Conservation (phyloP, 64 coral and sea anemone genomes). For the Astreopora myriophthalma region DNA sequence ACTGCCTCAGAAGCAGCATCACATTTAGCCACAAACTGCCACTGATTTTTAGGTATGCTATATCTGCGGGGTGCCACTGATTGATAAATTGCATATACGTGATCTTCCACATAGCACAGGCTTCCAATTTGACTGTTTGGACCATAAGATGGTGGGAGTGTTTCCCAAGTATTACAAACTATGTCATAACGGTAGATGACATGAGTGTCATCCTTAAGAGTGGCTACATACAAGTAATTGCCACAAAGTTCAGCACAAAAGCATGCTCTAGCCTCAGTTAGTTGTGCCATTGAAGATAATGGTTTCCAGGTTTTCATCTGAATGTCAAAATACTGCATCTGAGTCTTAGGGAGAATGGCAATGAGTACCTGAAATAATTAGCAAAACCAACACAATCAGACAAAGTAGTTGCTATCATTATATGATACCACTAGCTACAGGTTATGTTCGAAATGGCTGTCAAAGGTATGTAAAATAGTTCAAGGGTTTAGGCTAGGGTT, state of each 20-base stretch:
- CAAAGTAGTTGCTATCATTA: no score
- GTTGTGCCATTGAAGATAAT: background rate
- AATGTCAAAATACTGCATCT: background rate
- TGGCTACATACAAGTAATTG: slow-evolving; percentile 16
- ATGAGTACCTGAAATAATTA: slow-evolving; percentile 1
- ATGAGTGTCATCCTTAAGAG: rapidly evolving
- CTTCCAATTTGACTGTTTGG: background rate
- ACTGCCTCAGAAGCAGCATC: background rate
- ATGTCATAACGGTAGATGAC: background rate
- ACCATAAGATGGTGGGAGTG: background rate
- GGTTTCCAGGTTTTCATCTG: background rate
- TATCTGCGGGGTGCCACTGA: background rate
- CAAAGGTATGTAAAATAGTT: no score
- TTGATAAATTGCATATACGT: background rate
- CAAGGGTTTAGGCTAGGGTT: no score
- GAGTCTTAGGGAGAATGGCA: background rate
- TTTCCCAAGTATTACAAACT: background rate
- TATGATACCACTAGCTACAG: no score
- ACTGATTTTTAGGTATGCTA: background rate
- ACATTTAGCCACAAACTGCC: background rate
- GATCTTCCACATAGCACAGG: background rate
- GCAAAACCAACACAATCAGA: background rate
- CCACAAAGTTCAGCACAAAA: background rate
- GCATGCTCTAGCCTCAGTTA: background rate
- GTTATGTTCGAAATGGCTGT: no score